phyloP scores from a whole-genome alignment of 2,113 vertebrate genomes.

The Podilymbus podiceps region DNA sequence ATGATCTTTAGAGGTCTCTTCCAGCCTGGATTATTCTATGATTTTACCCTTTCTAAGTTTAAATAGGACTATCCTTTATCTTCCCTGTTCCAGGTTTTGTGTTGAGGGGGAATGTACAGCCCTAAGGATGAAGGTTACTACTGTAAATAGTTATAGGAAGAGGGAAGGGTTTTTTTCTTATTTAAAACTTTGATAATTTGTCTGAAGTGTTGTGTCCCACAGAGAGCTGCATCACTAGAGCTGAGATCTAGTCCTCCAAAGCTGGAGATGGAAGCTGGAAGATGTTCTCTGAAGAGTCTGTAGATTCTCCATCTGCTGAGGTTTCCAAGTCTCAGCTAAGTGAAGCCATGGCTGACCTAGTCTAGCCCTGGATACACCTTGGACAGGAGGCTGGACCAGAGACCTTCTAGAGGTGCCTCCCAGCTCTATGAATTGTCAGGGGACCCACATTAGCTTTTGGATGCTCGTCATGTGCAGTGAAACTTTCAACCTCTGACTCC shows the following conservation, averaged over 20 bases:
- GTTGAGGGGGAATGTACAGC: neutral
- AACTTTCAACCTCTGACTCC: neutral
- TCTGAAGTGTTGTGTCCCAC: neutral
- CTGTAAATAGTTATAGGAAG: neutral
- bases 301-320: neutral
- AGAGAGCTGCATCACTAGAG: neutral
- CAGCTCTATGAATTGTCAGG: neutral
- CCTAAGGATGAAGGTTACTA: neutral
- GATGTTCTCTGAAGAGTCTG: neutral
- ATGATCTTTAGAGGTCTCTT: no score
- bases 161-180: neutral
- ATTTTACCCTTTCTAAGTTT: neutral
- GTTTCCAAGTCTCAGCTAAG: neutral
- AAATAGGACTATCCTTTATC: neutral
- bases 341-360: neutral
- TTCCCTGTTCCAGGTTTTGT: neutral
- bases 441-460: neutral
- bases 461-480: accelerated
- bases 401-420: neutral
- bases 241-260: neutral
- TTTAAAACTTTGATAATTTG: neutral
- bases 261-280: neutral
- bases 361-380: neutral
- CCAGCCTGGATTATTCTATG: no score
- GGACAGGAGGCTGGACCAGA: neutral